Evolutionary conservation across 2,113 vertebrate species (phyloP).

Genomic region (Larimichthys polyactis): DNA sequence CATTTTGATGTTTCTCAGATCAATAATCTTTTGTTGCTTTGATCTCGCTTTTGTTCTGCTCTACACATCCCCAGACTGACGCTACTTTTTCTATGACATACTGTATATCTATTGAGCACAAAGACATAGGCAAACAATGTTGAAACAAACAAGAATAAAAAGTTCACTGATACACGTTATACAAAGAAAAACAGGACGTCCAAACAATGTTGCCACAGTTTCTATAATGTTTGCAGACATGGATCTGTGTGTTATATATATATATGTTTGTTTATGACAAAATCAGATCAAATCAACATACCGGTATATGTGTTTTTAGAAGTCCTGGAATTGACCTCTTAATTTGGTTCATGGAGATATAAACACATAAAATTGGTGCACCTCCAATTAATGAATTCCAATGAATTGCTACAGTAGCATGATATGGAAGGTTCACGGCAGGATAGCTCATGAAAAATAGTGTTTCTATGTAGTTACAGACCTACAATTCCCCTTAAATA

Average conservation of each 20-base stretch:
- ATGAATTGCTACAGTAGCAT: background rate
- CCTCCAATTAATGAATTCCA: background rate
- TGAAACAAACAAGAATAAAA: background rate
- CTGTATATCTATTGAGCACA: slow-evolving; percentile 26
- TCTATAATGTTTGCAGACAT: background rate
- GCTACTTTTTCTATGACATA: slow-evolving; percentile 9
- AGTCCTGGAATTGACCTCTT: no score
- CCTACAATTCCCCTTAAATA: background rate
- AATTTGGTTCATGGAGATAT: background rate
- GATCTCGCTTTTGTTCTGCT: slow-evolving; percentile 49
- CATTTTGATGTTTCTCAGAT: slow-evolving; percentile 45
- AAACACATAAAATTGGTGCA: background rate
- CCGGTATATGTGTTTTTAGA: background rate
- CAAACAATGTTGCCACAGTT: background rate
- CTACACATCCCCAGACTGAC: slow-evolving; percentile 31
- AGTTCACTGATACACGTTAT: no score
- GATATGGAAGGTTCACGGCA: background rate
- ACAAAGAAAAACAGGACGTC: background rate
- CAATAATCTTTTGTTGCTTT: slow-evolving; percentile 69
- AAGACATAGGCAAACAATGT: slow-evolving; percentile 25
- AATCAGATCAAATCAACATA: no score
- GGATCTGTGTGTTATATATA: no score
- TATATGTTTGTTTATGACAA: no score
- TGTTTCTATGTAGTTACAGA: background rate
- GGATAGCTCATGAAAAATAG: background rate